A percentile compares a stretch with the other conserved stretches of the same genome.
Conservation (phyloP, 2,888 invertebrate species). For the Asteroscopus sphinx region DNA sequence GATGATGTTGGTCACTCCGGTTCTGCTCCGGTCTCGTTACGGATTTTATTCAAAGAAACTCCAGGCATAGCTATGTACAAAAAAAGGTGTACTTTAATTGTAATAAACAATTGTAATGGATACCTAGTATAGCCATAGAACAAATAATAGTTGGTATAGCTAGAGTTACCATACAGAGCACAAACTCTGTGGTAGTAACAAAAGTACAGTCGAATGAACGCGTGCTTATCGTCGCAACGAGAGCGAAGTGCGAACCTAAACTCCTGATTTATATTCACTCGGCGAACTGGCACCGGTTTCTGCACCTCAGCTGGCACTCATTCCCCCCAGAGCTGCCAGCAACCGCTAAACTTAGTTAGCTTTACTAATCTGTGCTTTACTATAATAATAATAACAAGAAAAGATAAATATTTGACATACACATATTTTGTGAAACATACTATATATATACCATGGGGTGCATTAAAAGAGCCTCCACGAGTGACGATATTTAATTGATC, state of each 20-base stretch:
- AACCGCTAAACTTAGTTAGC: slow-evolving; percentile 45
- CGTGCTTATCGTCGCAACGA: slow-evolving; percentile 64
- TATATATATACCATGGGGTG: no score
- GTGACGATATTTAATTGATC: no score
- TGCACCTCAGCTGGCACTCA: slow-evolving; percentile 62
- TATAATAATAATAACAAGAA: slow-evolving; percentile 28
- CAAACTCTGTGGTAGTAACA: slow-evolving; percentile 45
- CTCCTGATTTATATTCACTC: slow-evolving; percentile 74
- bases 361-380: no score
- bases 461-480: no score
- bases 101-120: no score
- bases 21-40: no score
- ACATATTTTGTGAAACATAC: slow-evolving; percentile 5
- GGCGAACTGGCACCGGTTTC: slow-evolving; percentile 60
- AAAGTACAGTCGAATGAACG: slow-evolving; percentile 62
- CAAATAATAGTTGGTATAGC: no score
- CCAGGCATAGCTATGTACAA: no score
- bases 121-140: no score
- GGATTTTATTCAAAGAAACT: no score
- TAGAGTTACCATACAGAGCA: slow-evolving; percentile 6
- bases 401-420: slow-evolving; percentile 29
- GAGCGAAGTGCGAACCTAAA: slow-evolving; percentile 66
- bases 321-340: slow-evolving; percentile 54
- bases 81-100: no score
- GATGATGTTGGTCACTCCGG: no score